These are phyloP conservation scores for Drosophila mulleri DNA, from an alignment of 2,888 invertebrate genomes.

Conservation along the genomic window DNA sequence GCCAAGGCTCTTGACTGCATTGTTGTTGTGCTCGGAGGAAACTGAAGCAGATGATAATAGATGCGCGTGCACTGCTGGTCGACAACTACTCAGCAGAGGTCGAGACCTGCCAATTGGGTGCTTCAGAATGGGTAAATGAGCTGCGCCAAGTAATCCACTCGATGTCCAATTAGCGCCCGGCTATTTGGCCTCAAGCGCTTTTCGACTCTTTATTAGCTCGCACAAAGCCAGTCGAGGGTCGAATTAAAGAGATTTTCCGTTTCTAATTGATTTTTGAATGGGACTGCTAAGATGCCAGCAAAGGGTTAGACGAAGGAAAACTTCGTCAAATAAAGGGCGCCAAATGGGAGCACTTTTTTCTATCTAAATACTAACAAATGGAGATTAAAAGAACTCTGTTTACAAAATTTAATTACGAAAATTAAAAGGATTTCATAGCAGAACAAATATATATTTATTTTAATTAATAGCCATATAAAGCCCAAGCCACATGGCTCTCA, in stretches of 20 bases:
- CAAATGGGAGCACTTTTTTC: background rate
- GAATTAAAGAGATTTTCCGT: slow-evolving; percentile 18
- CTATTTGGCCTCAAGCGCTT: slow-evolving; percentile 9
- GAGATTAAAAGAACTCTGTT: background rate
- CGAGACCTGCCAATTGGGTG: slow-evolving; percentile 42
- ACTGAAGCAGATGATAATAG: slow-evolving; percentile 51
- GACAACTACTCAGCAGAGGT: slow-evolving; percentile 30
- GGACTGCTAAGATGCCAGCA: background rate
- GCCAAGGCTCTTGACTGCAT: background rate
- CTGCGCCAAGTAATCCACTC: slow-evolving; percentile 42
- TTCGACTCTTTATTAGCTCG: slow-evolving; percentile 23
- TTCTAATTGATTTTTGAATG: slow-evolving; percentile 43
- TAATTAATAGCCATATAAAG: background rate
- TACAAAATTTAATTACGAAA: background rate
- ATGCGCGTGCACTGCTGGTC: slow-evolving; percentile 37
- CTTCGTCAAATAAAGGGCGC: background rate
- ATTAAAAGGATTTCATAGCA: background rate
- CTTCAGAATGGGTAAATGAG: slow-evolving; percentile 31
- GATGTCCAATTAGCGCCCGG: slow-evolving; percentile 55
- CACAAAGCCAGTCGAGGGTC: slow-evolving; percentile 8
- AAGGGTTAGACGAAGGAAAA: background rate
- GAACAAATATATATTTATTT: background rate
- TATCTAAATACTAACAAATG: background rate
- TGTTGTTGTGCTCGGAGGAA: slow-evolving; percentile 31
- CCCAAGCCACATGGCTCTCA: background rate